Evolutionary conservation across 1,140 invertebrate genomes (phyloP).

Genomic region (Condylostylus longicornis): DNA sequence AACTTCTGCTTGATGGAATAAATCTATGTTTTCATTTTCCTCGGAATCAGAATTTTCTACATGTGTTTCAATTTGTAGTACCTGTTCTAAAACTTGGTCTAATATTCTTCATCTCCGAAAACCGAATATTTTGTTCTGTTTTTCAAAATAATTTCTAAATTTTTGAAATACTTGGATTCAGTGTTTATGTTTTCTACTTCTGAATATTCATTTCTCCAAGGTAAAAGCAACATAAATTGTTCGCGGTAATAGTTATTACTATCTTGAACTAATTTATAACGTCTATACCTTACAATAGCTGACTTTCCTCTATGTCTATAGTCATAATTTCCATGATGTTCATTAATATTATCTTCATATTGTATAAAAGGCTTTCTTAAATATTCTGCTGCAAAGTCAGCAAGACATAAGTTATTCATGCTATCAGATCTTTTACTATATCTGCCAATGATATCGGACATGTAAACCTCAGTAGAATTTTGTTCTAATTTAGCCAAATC

Average conservation of each 20-base stretch:
- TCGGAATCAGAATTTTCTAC: background rate
- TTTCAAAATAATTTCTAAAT: background rate
- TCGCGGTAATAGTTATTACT: background rate
- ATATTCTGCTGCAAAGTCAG: conserved; percentile 1
- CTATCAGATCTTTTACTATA: conserved; percentile 1
- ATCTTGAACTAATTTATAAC: background rate
- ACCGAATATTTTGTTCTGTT: background rate
- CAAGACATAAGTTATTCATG: background rate
- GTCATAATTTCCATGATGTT: background rate
- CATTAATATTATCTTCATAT: background rate
- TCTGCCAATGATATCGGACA: background rate
- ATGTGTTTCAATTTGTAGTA: background rate
- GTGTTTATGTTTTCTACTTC: background rate
- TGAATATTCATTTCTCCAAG: background rate
- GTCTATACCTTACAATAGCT: background rate
- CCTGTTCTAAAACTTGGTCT: background rate
- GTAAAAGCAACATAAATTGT: background rate
- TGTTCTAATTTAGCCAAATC: background rate
- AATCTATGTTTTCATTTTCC: conserved; percentile 1
- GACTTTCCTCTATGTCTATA: background rate
- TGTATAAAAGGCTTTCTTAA: background rate
- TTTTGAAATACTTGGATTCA: background rate
- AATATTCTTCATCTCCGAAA: background rate
- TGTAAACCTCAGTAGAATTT: conserved; percentile 1
- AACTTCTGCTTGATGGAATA: background rate